Percentiles rank a stretch among this genome's conserved stretches.
These are phyloP conservation scores for Cepaea nemoralis DNA, from an alignment of 1,140 invertebrate species.

Conservation along the genomic window DNA sequence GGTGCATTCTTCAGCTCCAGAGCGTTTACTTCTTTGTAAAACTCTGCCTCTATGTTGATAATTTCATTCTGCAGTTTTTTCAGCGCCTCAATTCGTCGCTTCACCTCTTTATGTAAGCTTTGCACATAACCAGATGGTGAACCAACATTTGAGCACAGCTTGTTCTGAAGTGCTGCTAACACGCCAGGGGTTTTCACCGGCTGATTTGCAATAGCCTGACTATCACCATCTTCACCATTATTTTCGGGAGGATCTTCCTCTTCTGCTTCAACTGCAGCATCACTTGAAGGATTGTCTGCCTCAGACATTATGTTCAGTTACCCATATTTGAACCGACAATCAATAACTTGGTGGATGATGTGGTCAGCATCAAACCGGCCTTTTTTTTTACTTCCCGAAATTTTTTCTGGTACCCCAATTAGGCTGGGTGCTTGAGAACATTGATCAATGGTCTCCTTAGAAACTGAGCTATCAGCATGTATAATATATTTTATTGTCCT, in stretches of 20 bases:
- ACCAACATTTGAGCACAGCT: constrained; percentile 70
- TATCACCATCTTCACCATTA: constrained; percentile 31
- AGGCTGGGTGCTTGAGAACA: too few relatives aligned
- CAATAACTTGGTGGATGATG: too few relatives aligned
- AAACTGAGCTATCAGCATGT: too few relatives aligned
- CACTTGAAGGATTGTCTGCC: constrained; percentile 31
- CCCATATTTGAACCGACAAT: too few relatives aligned
- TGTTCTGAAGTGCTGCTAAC: constrained; percentile 71
- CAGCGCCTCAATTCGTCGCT: constrained; percentile 88
- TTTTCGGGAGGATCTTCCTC: constrained; percentile 36
- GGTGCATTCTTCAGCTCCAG: constrained; percentile 92
- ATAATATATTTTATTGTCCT: too few relatives aligned
- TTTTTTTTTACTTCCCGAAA: too few relatives aligned
- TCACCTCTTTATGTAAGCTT: constrained; percentile 81
- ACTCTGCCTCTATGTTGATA: constrained; percentile 91
- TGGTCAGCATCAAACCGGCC: too few relatives aligned
- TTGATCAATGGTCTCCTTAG: too few relatives aligned
- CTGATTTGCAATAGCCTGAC: constrained; percentile 55
- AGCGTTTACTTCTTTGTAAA: constrained; percentile 94
- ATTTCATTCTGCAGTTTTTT: constrained; percentile 92
- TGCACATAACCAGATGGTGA: constrained; percentile 69
- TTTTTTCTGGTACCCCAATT: too few relatives aligned
- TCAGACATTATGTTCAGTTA: too few relatives aligned
- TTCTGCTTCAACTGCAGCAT: constrained; percentile 23
- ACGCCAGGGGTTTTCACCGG: constrained; percentile 73